Evolutionary conservation across 1,140 invertebrate species (phyloP).

Genomic region (Olivierus martensii): DNA sequence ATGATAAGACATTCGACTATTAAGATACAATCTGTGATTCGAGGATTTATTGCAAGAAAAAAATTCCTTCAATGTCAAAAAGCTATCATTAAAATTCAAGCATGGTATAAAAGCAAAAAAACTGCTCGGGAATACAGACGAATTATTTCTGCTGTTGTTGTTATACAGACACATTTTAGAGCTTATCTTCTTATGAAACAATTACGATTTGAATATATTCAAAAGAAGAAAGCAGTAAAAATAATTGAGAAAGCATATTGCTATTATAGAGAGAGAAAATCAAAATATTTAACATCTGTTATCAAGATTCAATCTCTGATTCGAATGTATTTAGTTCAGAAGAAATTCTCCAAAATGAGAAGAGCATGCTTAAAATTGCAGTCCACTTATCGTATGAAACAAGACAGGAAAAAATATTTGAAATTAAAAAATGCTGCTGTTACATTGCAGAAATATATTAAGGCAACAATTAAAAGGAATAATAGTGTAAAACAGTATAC

Average conservation of each 20-base stretch:
- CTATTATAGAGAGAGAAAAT: too few species aligned
- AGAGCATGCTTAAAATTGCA: neutral
- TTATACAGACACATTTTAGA: neutral
- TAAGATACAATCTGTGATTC: neutral
- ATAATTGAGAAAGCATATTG: too few species aligned
- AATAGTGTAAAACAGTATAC: neutral
- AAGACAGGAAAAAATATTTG: neutral
- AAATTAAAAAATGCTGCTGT: neutral
- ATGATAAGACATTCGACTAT: neutral
- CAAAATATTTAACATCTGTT: neutral
- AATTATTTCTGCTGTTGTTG: neutral
- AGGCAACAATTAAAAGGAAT: neutral
- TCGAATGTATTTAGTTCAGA: neutral
- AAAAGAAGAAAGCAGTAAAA: neutral
- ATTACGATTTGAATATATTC: neutral
- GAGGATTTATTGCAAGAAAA: conserved; percentile 3
- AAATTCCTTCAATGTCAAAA: neutral
- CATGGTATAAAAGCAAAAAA: neutral
- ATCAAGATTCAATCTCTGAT: conserved; percentile 1
- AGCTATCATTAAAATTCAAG: neutral
- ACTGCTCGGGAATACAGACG: neutral
- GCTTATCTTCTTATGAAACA: neutral
- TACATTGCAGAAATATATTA: neutral
- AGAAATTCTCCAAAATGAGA: neutral
- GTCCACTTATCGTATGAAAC: neutral